Evolutionary conservation across 2,113 vertebrate species (phyloP).

Genomic region (Sorex araneus): DNA sequence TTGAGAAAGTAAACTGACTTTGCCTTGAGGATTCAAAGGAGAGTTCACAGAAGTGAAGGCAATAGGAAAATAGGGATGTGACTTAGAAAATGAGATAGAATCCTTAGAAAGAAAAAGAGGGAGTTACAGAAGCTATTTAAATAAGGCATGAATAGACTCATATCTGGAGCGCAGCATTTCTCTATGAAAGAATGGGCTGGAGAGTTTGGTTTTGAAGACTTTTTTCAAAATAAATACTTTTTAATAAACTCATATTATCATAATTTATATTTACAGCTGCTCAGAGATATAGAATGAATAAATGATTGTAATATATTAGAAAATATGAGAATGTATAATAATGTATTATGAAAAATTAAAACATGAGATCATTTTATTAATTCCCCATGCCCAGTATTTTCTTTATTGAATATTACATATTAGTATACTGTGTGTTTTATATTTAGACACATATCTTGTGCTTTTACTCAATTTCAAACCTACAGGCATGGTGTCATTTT

Average conservation of each 20-base stretch:
- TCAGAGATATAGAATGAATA: too few species aligned
- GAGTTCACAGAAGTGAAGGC: not conserved
- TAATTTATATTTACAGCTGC: too few species aligned
- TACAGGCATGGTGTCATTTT: not conserved
- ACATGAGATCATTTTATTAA: not conserved
- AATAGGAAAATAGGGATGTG: not conserved
- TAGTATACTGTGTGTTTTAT: not conserved
- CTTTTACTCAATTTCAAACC: not conserved
- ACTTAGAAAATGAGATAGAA: not conserved
- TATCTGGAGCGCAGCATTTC: not conserved
- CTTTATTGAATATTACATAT: constrained; percentile 7
- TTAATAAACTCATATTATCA: too few species aligned
- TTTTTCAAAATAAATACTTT: not conserved
- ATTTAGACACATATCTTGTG: not conserved
- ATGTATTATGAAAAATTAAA: not conserved
- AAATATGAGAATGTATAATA: not conserved
- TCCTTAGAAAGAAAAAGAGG: not conserved
- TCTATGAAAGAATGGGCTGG: not conserved
- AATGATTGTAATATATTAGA: not conserved
- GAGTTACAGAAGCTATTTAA: not conserved
- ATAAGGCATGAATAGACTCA: not conserved
- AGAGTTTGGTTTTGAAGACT: constrained; percentile 28
- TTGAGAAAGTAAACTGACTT: not conserved
- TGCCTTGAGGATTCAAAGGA: not conserved
- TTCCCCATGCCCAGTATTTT: not conserved